Evolutionary conservation across 1,140 invertebrate genomes (phyloP), one percentile per base, ranked within the genome.

Genomic region (Agrilus planipennis): DNA sequence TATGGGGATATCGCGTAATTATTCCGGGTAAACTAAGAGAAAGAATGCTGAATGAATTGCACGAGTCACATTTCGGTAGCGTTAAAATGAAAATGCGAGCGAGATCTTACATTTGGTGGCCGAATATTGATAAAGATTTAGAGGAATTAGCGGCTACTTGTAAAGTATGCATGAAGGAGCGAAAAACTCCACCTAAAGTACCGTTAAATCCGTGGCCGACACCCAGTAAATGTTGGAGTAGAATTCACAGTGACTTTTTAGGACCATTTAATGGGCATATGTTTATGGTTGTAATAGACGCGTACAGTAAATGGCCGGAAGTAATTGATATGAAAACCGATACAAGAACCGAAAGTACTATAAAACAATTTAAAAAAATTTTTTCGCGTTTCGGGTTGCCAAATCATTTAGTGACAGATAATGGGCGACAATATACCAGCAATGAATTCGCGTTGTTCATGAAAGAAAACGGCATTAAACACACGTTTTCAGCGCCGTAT

Each of bases 371-470:
- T 4, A 6, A 32, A 14, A 32, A 42, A 38, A 17, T 17, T 15
- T 42, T 42, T 32, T n/a, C 22, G 3, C 5, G 29, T 3, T 41
- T 16, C 7, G 39, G 39, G 16, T 34, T 41, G 15, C 39, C 39
- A 2, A 28, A 38, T 14, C 17, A 17, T 21, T 9, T 47, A 18
- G 49, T 53, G 5, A 44, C 42, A n/a, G 46, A 53, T 25, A 48
- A 47, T 16, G 50, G 53, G 0, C 27, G 41, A 2, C 48, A 50
- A 34, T 58, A 52, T 19, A 42, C 43, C 1, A 48, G 41, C 17
- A 16, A 38, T 17, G 49, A 46, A 7, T 59, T 60, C 35, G 2
- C 40, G 28, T 20, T 23, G 18, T 60, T 58, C 39, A 34, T 52
- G 11, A 32, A 40, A 31, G 5, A 22, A 19, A 49, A 55, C 34